These are phyloP conservation scores for Piliocolobus tephrosceles DNA, from an alignment of 2,113 vertebrate genomes.

Conservation along the genomic window DNA sequence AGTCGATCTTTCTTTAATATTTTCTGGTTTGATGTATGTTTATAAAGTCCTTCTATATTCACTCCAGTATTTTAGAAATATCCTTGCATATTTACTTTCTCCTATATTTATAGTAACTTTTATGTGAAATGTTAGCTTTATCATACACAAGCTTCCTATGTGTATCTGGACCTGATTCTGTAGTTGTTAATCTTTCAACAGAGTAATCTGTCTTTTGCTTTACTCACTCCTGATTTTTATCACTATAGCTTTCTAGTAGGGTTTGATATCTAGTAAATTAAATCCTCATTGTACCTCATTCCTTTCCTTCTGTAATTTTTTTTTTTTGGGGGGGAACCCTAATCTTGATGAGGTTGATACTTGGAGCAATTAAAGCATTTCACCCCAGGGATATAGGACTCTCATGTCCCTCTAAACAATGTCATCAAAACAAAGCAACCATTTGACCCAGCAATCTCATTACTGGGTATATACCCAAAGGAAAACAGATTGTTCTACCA, in stretches of 20 bases:
- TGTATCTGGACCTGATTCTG: not conserved
- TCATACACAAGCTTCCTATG: not conserved
- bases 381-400: not conserved
- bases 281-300: not conserved
- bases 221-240: not conserved
- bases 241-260: not conserved
- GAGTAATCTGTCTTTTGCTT: not conserved
- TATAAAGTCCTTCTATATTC: not conserved
- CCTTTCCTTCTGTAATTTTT: conserved; percentile 13
- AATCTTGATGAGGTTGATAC: not conserved
- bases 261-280: not conserved
- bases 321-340: not conserved
- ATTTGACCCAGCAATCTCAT: too few relatives aligned
- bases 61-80: not conserved
- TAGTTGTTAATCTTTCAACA: not conserved
- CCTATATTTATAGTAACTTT: not conserved
- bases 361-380: not conserved
- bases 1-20: not conserved
- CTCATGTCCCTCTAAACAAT: not conserved
- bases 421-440: not conserved
- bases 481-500: too few relatives aligned
- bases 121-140: not conserved
- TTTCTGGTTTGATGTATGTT: not conserved
- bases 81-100: not conserved
- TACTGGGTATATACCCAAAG: too few relatives aligned